Percentiles rank a stretch among this genome's conserved stretches.
These are phyloP conservation scores for Pseudorectes ferrugineus DNA, from an alignment of 2,113 vertebrate genomes.

Conservation along the genomic window DNA sequence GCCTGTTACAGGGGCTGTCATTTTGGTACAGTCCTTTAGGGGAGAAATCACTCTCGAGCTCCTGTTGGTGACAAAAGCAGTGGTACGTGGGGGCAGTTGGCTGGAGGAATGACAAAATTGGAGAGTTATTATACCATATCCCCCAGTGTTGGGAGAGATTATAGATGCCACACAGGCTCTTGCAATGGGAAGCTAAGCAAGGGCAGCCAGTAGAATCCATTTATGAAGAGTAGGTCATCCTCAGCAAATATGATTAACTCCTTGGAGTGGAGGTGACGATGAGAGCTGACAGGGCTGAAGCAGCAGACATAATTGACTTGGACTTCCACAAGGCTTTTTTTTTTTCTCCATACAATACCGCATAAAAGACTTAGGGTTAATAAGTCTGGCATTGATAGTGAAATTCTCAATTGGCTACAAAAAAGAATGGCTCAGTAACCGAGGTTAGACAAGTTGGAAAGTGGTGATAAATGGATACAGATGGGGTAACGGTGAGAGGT, in stretches of 20 bases:
- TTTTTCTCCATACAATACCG: background rate
- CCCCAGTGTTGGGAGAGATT: background rate
- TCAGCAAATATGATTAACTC: conserved; percentile 67
- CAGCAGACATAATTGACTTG: conserved; percentile 56
- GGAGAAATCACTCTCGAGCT: background rate
- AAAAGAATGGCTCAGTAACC: conserved; percentile 41
- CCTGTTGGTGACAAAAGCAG: background rate
- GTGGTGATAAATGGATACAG: conserved; percentile 65
- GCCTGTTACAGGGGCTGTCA: background rate
- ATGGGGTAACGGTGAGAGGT: conserved; percentile 44
- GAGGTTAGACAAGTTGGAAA: conserved; percentile 64
- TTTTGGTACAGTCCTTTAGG: background rate
- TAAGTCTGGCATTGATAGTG: conserved; percentile 54
- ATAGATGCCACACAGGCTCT: background rate
- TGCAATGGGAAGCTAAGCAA: background rate
- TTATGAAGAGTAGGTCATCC: conserved; percentile 58
- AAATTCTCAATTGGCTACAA: conserved; percentile 55
- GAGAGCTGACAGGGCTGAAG: conserved; percentile 62
- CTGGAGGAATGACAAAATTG: background rate
- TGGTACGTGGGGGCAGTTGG: background rate
- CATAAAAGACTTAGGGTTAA: conserved; percentile 39
- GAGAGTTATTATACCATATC: background rate
- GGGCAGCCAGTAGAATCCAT: conserved; percentile 40
- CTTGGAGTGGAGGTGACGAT: conserved; percentile 61
- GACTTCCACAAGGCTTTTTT: conserved; percentile 28